phyloP scores from a whole-genome alignment of 2,888 invertebrate genomes.

The Diploptera punctata region DNA sequence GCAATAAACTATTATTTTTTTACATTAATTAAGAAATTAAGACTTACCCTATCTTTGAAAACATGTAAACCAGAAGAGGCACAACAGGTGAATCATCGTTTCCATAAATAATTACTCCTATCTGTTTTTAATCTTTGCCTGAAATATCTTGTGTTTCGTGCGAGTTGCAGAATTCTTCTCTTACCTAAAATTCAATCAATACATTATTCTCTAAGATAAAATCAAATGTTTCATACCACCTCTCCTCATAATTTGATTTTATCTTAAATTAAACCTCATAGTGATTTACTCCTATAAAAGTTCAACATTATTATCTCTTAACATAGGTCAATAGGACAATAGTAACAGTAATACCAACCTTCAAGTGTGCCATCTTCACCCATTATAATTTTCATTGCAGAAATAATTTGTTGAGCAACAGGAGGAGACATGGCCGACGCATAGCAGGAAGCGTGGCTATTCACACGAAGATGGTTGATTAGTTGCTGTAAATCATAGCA shows the following conservation, averaged over 20 bases:
- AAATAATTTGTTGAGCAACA: conserved; percentile 88
- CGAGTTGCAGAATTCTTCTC: conserved; percentile 72
- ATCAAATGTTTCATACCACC: too few relatives aligned
- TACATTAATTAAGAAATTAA: neutral
- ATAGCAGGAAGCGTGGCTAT: conserved; percentile 87
- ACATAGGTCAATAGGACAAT: too few relatives aligned
- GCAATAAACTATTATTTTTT: too few relatives aligned
- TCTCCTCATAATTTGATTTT: too few relatives aligned
- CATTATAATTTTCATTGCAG: conserved; percentile 87
- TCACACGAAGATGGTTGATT: conserved; percentile 74
- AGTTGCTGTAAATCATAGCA: conserved; percentile 70
- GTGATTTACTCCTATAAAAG: too few relatives aligned
- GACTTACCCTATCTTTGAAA: conserved; percentile 90
- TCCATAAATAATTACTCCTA: conserved; percentile 92
- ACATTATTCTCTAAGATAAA: too few relatives aligned
- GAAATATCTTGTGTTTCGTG: conserved; percentile 84
- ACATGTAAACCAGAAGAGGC: conserved; percentile 92
- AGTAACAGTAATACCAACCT: too few relatives aligned
- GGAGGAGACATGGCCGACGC: conserved; percentile 90
- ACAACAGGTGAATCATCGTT: conserved; percentile 96
- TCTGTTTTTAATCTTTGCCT: conserved; percentile 77
- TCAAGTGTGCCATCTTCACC: conserved; percentile 79
- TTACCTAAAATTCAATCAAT: conserved; percentile 55
- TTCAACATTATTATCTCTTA: too few relatives aligned
- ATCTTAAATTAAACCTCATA: too few relatives aligned